Base-by-base conservation (phyloP, 2,888 invertebrate species). In the Ochropleura plecta region DNA sequence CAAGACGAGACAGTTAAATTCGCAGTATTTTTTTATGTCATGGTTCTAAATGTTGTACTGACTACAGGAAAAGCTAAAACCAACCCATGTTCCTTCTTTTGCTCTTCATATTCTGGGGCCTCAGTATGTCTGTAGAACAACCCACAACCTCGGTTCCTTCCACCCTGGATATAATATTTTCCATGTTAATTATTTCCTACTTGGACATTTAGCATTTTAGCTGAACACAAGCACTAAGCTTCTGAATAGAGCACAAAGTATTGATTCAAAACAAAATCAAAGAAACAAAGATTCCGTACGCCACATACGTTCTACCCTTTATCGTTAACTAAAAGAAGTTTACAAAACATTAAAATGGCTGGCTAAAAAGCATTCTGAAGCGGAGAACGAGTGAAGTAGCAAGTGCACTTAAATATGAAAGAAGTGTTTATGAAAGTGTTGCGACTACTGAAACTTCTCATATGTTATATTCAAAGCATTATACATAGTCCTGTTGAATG, bases 351-450 rank as follows among this genome's bases (percentile, higher is more conserved):
- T 68, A 68, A 78, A 81, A 82, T 63, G 46, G 64, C 53, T 16
- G 62, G 71, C 69, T 69, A 55, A 62, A 75, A 78, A 62, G 69
- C 62, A 53, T 83, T 85, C 76, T 76, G 57, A 76, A 79, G 60
- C 44, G 64, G 48, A 64, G 53, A 72, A 16, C 49, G 64, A 20
- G 63, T 57, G 70, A 73, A 85, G 68, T 73, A 75, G 63, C 69
- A 70, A 83, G 76, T 83, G 86, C 87, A 87, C 84, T 83, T 81
- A 76, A 72, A 81, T 74, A 79, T 74, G 60, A 87, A 87, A 85
- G 73, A 83, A 77, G 59, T 85, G 78, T 82, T 76, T 85, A 73
- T 82, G 48, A 82, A 82, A 83, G 65, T 85, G 82, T 75, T 74
- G 86, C 62, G 81, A 73, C 75, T 73, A 79, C 63, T 87, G 81